Base-by-base conservation (phyloP, 2,888 invertebrate species). In the Lathronympha strigana region DNA sequence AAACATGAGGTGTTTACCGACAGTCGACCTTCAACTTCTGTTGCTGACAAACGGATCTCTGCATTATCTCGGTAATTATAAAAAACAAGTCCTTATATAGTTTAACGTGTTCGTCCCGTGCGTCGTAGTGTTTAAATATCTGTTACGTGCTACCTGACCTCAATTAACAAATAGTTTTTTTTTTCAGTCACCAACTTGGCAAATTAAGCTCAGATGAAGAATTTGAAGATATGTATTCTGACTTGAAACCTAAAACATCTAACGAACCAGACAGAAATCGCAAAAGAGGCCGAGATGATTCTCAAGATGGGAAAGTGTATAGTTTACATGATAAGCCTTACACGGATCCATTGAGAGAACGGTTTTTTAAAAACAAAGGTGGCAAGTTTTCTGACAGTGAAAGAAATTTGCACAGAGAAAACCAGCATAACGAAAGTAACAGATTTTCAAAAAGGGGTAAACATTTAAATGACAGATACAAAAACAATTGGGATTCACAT, bases 201-300 rank as follows among this genome's bases (percentile, higher is more conserved):
- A 78, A 72, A 66, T 78, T 79, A 63, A 84, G 82, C 75, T 79
- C 84, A 23, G 85, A 87, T 73, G 87, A 87, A 68, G 87, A 86
- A 69, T 70, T 61, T 67, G 75, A 81, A 64, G 67, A 70, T 45
- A 61, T 67, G 51, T 68, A 45, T 28, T 66, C 61, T 43, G 69
- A 69, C 63, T 45, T 64, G 58, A 63, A 64, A 50, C 19, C 53
- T 17, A 68, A 71, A 50, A 25, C 19, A 17, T 25, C 25, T 33
- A 51, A 36, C 15, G 51, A 69, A 67, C 57, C 76, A 69, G 49
- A 67, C 61, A 72, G 68, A 67, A 67, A 67, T 47, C 54, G 57
- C 43, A 73, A 72, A n/a, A 78, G 71, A 71, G 62, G 57, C n/a
- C 60, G 68, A 36, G 67, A 58, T 68, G 74, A 76, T 17, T 77